A percentile compares a stretch with the other conserved stretches of the same genome.
Conservation (phyloP, 2,888 invertebrate genomes). For the Lochmaea crataegi region DNA sequence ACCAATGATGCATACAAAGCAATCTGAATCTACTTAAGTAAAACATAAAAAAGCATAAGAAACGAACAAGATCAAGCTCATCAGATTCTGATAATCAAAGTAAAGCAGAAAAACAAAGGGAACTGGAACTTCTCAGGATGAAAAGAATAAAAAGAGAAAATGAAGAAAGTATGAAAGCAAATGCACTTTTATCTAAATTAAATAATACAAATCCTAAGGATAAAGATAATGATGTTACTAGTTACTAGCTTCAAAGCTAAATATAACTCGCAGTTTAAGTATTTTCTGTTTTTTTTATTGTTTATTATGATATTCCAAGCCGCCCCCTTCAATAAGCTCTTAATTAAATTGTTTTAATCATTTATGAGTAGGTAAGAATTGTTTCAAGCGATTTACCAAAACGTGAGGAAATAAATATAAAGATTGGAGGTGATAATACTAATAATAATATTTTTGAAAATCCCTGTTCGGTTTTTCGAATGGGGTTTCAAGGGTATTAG, state of each 20-base stretch:
- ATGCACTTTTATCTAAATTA: constrained; percentile 77
- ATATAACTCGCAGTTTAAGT: constrained; percentile 91
- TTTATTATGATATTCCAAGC: no score
- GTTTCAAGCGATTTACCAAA: no score
- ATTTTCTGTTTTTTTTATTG: no score
- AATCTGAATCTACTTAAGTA: constrained; percentile 58
- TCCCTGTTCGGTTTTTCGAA: no score
- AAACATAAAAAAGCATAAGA: constrained; percentile 59
- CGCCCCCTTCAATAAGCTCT: no score
- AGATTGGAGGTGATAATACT: no score
- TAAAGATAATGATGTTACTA: constrained; percentile 45
- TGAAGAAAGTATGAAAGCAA: constrained; percentile 78
- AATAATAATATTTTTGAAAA: no score
- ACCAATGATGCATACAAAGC: constrained; percentile 3
- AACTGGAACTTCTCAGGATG: constrained; percentile 77
- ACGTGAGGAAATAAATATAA: no score
- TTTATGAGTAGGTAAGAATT: no score
- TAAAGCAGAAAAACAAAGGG: constrained; percentile 57
- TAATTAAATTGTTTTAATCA: no score
- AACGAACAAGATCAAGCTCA: constrained; percentile 45
- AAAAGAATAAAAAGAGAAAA: constrained; percentile 85
- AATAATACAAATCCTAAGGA: constrained; percentile 66
- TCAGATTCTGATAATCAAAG: constrained; percentile 39
- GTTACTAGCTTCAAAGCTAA: constrained; percentile 67
- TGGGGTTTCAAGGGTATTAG: no score